phyloP scores from a whole-genome alignment of 2,113 vertebrate species.

The Panurus biarmicus region DNA sequence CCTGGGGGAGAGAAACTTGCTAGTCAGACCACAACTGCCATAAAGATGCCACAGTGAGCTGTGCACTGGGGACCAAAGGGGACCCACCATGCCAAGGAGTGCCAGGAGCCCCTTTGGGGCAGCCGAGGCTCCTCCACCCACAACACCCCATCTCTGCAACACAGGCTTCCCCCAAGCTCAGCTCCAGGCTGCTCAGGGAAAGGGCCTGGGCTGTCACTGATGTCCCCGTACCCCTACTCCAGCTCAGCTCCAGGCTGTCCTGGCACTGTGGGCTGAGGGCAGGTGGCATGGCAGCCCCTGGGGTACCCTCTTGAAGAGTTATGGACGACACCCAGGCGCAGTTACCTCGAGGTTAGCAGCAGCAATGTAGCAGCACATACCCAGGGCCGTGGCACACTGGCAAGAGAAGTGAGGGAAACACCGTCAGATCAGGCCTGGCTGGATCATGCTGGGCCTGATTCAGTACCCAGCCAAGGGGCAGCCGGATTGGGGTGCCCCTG shows the following conservation, averaged over 20 bases:
- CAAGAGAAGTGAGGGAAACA: neutral
- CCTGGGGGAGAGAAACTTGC: slow-evolving; percentile 59
- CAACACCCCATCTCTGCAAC: neutral
- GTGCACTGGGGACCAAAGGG: neutral
- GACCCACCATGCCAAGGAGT: neutral
- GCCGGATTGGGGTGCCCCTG: neutral
- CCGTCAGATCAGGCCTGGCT: neutral
- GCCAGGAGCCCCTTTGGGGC: neutral
- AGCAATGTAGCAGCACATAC: slow-evolving; percentile 91
- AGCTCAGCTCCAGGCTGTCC: neutral
- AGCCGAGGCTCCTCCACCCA: neutral
- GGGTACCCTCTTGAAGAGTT: neutral
- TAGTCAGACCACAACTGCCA: neutral
- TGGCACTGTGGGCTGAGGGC: neutral
- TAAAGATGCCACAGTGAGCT: neutral
- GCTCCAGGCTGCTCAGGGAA: neutral
- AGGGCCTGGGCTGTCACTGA: neutral
- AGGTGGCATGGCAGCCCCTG: neutral
- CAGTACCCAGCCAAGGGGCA: neutral
- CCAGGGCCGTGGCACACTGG: slow-evolving; percentile 87
- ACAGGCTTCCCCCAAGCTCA: neutral
- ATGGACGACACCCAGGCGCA: rapidly evolving
- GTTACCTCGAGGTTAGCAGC: slow-evolving; percentile 86
- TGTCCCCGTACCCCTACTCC: neutral
- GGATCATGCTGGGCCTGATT: rapidly evolving